Base-by-base conservation (phyloP, 2,113 vertebrate genomes). In the Myotis davidii region DNA sequence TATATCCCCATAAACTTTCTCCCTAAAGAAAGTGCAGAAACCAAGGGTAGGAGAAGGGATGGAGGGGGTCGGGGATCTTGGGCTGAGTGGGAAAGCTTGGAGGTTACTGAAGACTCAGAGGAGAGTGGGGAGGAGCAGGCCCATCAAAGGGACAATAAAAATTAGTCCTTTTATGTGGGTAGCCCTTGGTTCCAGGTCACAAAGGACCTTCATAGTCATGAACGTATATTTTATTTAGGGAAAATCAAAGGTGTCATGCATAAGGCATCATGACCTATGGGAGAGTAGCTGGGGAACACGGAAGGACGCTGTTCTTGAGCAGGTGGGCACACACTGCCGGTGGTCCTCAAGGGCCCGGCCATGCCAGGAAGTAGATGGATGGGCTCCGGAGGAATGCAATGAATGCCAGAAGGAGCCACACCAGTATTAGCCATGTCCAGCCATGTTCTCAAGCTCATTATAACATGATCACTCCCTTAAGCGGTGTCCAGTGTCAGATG, bases 311-410 rank as follows among this genome's bases (percentile, higher is more conserved):
- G 29, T 12, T 61, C 54, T 20, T 18, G 9, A 70, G 6, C 67
- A 76, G n/a, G n/a, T n/a, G n/a, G 32, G 48, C 39, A 17, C 2
- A 29, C 9, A 21, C 12, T 11, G 39, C 84, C 2, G 39, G 39
- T 37, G 39, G 56, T 12, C n/a, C 12, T 34, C 61, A 1, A 54
- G 17, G 50, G 3, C 3, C 25, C 0, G 0, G 5, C 25, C 17
- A 9, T 8, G 39, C 45, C 42, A 9, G 54, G 0, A 56, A 45
- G 45, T 6, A 2, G 56, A n/a, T 9, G n/a, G 83, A 65, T 64
- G 48, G 21, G 42, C 78, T 82, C 27, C 32, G 9, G 17, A n/a
- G n/a, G 45, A 67, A 54, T 9, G 12, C 39, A 59, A 45, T 27
- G 16, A 95, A 56, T 42, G 45, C 34, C 5, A 9, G 39, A 69